phyloP scores from a whole-genome alignment of 2,797 vertebrate species.

The Heteromormyrus szaboi region DNA sequence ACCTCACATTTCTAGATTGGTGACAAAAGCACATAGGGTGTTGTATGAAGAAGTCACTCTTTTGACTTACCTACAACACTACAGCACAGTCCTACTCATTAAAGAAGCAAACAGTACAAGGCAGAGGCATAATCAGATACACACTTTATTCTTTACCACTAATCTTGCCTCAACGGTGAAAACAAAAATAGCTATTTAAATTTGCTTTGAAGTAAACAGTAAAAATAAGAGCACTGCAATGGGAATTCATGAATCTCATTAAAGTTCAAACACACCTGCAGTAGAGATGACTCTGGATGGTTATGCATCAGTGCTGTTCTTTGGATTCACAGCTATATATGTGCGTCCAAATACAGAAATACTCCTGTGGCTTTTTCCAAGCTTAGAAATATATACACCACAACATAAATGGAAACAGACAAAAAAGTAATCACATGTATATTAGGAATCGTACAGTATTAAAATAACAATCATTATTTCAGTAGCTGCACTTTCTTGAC shows the following conservation, averaged over 20 bases:
- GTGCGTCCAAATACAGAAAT: neutral
- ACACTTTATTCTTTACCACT: conserved; percentile 28
- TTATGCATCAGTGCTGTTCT: conserved; percentile 1
- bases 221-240: conserved; percentile 4
- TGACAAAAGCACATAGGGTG: neutral
- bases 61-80: conserved; percentile 1
- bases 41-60: neutral
- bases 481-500: neutral
- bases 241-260: neutral
- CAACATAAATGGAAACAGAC: conserved; percentile 25
- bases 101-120: neutral
- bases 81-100: conserved; percentile 1
- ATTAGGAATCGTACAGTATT: neutral
- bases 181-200: conserved; percentile 32
- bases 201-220: conserved; percentile 14
- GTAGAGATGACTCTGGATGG: neutral
- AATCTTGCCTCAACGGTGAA: conserved; percentile 37
- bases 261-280: conserved; percentile 2
- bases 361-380: neutral
- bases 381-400: conserved; percentile 22
- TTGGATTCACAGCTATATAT: neutral
- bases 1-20: neutral
- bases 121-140: conserved; percentile 20
- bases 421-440: conserved; percentile 23
- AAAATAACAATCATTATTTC: conserved; percentile 8